Percentiles rank a stretch among this genome's conserved stretches.
Evolutionary conservation across 2,113 vertebrate genomes (phyloP).

Genomic region (Ramphastos sulfuratus): DNA sequence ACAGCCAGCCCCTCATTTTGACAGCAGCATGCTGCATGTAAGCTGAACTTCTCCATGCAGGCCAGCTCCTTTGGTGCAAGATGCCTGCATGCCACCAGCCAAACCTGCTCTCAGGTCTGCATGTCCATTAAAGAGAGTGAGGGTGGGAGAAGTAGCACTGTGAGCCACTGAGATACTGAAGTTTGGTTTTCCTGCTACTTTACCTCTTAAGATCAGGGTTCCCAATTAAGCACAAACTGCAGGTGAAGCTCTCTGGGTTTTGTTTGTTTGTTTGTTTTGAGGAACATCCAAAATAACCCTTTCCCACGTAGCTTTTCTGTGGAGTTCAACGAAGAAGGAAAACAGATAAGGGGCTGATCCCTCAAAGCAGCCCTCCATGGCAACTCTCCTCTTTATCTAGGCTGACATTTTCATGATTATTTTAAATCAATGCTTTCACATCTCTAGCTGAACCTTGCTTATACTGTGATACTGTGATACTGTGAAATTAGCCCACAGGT

Average conservation of each 20-base stretch:
- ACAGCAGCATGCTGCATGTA: background rate
- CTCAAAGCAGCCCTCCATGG: background rate
- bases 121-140: background rate
- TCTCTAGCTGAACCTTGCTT: too few relatives aligned
- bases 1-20: accelerated
- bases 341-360: accelerated
- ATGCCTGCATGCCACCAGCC: accelerated
- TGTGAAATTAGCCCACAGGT: background rate
- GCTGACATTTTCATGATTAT: background rate
- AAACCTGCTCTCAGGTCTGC: accelerated
- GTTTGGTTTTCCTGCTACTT: accelerated
- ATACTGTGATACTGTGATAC: too few relatives aligned
- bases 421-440: background rate
- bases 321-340: background rate
- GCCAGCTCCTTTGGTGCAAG: background rate
- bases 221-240: accelerated
- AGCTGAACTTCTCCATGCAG: background rate
- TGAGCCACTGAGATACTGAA: background rate
- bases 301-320: background rate
- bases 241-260: background rate
- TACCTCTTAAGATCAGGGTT: background rate
- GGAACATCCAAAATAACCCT: background rate
- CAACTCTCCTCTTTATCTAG: background rate
- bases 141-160: background rate
- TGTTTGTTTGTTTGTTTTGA: background rate